Evolutionary conservation across 2,888 invertebrate genomes (phyloP).

Genomic region (Ethmia dodecea): DNA sequence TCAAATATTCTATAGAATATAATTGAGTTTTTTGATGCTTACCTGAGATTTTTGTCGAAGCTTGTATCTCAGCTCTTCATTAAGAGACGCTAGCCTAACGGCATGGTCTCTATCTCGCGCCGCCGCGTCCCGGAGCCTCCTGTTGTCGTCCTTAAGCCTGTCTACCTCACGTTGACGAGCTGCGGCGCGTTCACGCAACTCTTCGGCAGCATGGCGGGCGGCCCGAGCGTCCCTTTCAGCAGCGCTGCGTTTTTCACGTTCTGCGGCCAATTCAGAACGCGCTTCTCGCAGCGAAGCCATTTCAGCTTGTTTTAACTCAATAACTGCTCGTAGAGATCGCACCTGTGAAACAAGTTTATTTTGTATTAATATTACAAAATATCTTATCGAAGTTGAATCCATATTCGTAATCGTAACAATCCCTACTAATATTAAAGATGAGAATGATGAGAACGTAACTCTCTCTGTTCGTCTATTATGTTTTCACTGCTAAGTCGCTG

Average conservation of each 20-base stretch:
- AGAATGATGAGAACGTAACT: no score
- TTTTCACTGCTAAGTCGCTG: neutral
- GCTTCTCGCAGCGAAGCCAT: slow-evolving; percentile 86
- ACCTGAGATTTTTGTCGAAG: slow-evolving; percentile 90
- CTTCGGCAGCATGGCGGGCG: slow-evolving; percentile 90
- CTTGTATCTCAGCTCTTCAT: slow-evolving; percentile 93
- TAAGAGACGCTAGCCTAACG: slow-evolving; percentile 86
- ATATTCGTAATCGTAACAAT: no score
- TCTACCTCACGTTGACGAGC: slow-evolving; percentile 85
- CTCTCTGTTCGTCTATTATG: no score
- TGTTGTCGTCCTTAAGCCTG: slow-evolving; percentile 77
- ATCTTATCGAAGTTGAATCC: no score
- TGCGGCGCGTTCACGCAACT: slow-evolving; percentile 88
- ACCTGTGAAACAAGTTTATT: no score
- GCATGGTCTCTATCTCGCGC: slow-evolving; percentile 88
- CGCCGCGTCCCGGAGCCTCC: slow-evolving; percentile 83
- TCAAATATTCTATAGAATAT: neutral
- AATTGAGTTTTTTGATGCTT: no score
- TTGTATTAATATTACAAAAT: no score
- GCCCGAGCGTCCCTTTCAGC: slow-evolving; percentile 86
- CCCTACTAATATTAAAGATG: no score
- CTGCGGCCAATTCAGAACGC: slow-evolving; percentile 82
- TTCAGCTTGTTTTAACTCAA: slow-evolving; percentile 93
- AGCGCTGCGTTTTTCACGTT: slow-evolving; percentile 85
- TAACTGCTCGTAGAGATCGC: slow-evolving; percentile 88